A percentile compares a stretch with the other conserved stretches of the same genome.
Conservation (phyloP, 23 tunicate genomes). For the Halocynthia roretzi region DNA sequence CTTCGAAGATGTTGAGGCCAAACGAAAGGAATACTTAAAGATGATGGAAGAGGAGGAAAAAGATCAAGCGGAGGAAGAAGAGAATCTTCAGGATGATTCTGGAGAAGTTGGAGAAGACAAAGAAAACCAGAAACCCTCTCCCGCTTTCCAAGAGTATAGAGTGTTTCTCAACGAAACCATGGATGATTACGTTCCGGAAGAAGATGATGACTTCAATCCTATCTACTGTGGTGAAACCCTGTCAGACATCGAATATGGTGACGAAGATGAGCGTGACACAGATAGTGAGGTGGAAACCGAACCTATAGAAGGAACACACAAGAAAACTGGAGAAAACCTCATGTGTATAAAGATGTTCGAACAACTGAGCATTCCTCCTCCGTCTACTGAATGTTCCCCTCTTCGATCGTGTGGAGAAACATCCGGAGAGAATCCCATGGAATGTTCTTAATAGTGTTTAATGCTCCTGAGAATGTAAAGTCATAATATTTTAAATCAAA, state of each 20-base stretch:
- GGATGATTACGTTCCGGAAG: constrained; percentile 48
- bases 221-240: constrained; percentile 67
- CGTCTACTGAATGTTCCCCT: neutral
- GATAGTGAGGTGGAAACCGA: constrained; percentile 82
- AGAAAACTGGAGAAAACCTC: constrained; percentile 68
- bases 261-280: constrained; percentile 47
- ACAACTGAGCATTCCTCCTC: constrained; percentile 18
- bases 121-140: constrained; percentile 3
- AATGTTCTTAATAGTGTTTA: constrained; percentile 11
- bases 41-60: constrained; percentile 17
- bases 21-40: constrained; percentile 18
- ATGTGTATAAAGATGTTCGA: constrained; percentile 45
- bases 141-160: constrained; percentile 15
- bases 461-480: too few relatives aligned
- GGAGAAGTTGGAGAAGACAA: constrained; percentile 3
- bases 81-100: neutral
- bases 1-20: constrained; percentile 52
- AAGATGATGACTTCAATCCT: constrained; percentile 73
- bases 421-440: neutral
- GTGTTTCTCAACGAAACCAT: constrained; percentile 27
- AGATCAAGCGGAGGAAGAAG: constrained; percentile 19
- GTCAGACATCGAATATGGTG: constrained; percentile 58
- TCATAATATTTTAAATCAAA: too few relatives aligned
- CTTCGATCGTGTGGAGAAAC: neutral
- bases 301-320: constrained; percentile 27